Percentiles rank a stretch among this genome's conserved stretches.
Evolutionary conservation across 2,797 vertebrate genomes (phyloP).

Genomic region (Eidolon dupreanum): DNA sequence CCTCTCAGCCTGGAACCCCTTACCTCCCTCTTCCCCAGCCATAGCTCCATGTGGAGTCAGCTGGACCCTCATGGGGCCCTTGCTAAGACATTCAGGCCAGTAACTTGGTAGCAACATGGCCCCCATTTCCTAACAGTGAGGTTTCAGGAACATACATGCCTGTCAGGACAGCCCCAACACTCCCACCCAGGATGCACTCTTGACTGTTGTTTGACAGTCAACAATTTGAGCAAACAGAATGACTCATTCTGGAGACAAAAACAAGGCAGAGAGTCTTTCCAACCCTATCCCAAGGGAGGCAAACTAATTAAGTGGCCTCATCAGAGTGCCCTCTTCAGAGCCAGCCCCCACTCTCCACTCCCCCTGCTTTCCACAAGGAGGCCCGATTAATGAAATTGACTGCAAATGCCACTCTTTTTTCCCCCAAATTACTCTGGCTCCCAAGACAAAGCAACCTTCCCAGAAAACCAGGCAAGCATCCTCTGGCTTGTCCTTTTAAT

Average conservation of each 20-base stretch:
- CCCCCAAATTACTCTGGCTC: slow-evolving; percentile 15
- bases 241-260: slow-evolving; percentile 73
- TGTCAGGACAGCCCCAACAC: not conserved
- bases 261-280: slow-evolving; percentile 42
- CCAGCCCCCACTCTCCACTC: not conserved
- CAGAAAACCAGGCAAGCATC: not conserved
- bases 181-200: not conserved
- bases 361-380: not conserved
- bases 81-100: not conserved
- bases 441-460: slow-evolving; percentile 21
- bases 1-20: not conserved
- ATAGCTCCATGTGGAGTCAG: not conserved
- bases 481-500: not conserved
- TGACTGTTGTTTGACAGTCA: not conserved
- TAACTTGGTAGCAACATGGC: not conserved
- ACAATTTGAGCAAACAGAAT: slow-evolving; percentile 49
- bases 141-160: not conserved
- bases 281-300: slow-evolving; percentile 32
- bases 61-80: not conserved
- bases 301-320: slow-evolving; percentile 19
- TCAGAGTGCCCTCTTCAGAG: not conserved
- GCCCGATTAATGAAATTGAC: not conserved
- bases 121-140: not conserved
- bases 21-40: not conserved
- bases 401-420: not conserved